These are phyloP conservation scores for Urosaurus nigricauda DNA, from an alignment of 2,797 vertebrate genomes.

Conservation along the genomic window DNA sequence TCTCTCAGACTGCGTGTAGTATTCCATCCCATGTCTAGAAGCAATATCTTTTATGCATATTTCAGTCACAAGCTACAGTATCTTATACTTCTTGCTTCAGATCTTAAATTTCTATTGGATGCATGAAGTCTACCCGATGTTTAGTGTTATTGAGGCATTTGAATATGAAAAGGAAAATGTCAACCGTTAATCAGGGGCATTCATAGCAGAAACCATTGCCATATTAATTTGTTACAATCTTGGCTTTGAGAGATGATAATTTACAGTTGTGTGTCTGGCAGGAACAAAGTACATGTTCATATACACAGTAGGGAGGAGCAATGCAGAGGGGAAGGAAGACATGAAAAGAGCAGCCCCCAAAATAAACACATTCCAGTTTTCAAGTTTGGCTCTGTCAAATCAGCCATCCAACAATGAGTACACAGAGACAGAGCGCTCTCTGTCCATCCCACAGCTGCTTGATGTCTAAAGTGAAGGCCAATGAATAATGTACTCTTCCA, in stretches of 20 bases:
- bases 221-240: constrained; percentile 56
- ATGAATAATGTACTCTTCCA: constrained; percentile 48
- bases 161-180: constrained; percentile 51
- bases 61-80: constrained; percentile 52
- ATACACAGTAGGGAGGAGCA: constrained; percentile 59
- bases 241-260: constrained; percentile 52
- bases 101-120: constrained; percentile 49
- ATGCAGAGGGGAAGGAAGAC: constrained; percentile 46
- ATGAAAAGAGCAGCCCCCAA: constrained; percentile 39
- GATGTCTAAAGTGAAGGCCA: constrained; percentile 32
- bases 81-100: constrained; percentile 41
- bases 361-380: constrained; percentile 60
- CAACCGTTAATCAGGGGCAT: constrained; percentile 49
- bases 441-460: constrained; percentile 52
- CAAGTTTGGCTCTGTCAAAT: constrained; percentile 43
- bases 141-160: constrained; percentile 45
- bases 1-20: background rate
- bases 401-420: constrained; percentile 32
- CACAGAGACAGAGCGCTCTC: constrained; percentile 42
- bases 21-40: background rate
- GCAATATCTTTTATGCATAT: background rate
- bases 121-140: constrained; percentile 20
- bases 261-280: constrained; percentile 54
- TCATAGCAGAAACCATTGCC: constrained; percentile 56
- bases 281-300: constrained; percentile 56